Percentiles rank a stretch among this genome's conserved stretches.
phyloP scores from a whole-genome alignment of 2,888 invertebrate species.

The Yponomeuta sedellus region DNA sequence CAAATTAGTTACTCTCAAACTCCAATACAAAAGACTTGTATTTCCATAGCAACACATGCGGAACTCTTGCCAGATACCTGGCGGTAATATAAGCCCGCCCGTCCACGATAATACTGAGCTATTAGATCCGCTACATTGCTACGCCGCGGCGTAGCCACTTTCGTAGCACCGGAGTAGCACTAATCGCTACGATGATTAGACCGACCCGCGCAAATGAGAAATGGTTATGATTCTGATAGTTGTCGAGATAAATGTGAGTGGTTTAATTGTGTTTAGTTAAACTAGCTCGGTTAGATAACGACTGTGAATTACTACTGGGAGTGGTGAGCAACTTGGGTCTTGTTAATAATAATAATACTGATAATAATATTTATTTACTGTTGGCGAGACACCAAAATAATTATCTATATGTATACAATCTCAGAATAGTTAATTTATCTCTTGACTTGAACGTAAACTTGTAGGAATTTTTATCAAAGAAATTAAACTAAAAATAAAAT shows the following conservation, averaged over 20 bases:
- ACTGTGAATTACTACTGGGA: too few relatives aligned
- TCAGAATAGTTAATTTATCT: too few relatives aligned
- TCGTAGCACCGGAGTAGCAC: slow-evolving; percentile 34
- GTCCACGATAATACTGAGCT: not conserved
- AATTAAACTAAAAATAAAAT: too few relatives aligned
- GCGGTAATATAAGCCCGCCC: not conserved
- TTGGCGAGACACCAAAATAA: too few relatives aligned
- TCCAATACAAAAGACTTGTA: not conserved
- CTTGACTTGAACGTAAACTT: too few relatives aligned
- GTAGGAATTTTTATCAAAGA: too few relatives aligned
- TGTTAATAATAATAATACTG: too few relatives aligned
- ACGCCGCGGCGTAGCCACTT: slow-evolving; percentile 33
- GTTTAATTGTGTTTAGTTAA: not conserved
- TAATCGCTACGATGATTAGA: slow-evolving; percentile 60
- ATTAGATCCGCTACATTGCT: slow-evolving; percentile 21
- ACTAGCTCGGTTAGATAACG: too few relatives aligned
- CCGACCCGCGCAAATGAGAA: slow-evolving; percentile 22
- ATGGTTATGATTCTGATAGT: slow-evolving; percentile 2
- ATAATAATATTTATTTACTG: too few relatives aligned
- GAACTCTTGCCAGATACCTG: not conserved
- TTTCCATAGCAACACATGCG: not conserved
- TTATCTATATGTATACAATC: too few relatives aligned
- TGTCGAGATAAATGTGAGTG: not conserved
- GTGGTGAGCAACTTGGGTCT: too few relatives aligned
- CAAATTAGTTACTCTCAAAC: not conserved